Evolutionary conservation across 2,113 vertebrate genomes (phyloP), one percentile per base, ranked within the genome.

Genomic region (Laticauda laticaudata): DNA sequence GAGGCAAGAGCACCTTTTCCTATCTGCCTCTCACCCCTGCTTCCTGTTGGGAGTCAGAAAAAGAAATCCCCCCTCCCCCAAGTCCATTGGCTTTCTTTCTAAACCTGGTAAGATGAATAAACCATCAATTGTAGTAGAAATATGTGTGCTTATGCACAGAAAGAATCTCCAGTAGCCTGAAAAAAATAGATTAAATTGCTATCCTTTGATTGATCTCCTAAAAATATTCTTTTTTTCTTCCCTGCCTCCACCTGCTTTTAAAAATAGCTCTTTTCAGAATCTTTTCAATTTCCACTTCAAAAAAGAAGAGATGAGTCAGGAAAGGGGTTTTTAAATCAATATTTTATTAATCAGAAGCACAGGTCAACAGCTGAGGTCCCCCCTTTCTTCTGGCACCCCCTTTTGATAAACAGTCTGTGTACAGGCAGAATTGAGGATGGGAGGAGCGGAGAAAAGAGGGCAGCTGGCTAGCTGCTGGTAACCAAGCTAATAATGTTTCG

Each of bases 361-460:
- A 96, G 97, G 97, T 96, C 96, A 97, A 96, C 97, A 97, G 96
- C 96, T 94, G 96, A 97, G 97, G 97, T 97, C 95, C 96, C 95
- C 97, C 97, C 95, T 6, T 15, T 51, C 43, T 39, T 81, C 4
- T 97, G 97, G 97, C 97, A 97, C 95, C 95, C 96, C 91, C 54
- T 97, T 96, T 97, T 96, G 95, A 98, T 97, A 98, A 98, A 98
- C 97, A 98, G 95, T 97, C 97, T 96, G 97, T 97, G 96, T 97
- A 97, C 96, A 95, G 96, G 97, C 92, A 95, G 87, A 21, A 12
- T 48, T 87, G 86, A 6, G 95, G 86, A 51, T 48, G 53, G 43
- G 48, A 51, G 29, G 85, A 51, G 51, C 69, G 12, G 88, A 15
- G 24, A 54, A n/a, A 51, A 88, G 86, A 75, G 51, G 86, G 57